Conservation (phyloP, 2,113 vertebrate genomes). For the Taxidea taxus region DNA sequence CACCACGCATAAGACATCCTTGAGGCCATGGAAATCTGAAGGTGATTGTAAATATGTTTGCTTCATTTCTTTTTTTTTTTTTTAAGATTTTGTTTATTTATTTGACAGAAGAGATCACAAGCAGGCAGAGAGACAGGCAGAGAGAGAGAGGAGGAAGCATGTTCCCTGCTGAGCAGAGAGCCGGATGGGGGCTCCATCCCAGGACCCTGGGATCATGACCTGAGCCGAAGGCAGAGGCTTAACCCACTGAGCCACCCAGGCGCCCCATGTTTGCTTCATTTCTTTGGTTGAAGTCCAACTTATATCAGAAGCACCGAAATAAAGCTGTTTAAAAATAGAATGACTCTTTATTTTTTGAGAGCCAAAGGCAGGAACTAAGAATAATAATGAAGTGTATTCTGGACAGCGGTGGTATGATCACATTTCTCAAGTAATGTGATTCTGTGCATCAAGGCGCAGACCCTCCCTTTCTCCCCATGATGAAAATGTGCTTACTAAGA, state of each 20-base stretch:
- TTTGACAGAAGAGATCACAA: no score
- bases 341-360: not conserved
- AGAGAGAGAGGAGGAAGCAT: no score
- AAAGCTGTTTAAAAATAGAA: not conserved
- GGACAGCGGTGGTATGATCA: not conserved
- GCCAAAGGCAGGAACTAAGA: not conserved
- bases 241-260: no score
- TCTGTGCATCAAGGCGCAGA: not conserved
- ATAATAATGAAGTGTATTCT: not conserved
- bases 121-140: no score
- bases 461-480: not conserved
- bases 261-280: slow-evolving; percentile 8
- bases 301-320: not conserved
- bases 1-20: not conserved
- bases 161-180: no score
- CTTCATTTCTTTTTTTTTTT: slow-evolving; percentile 3
- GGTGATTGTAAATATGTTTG: not conserved
- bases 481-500: not conserved
- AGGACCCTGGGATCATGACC: no score
- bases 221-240: no score
- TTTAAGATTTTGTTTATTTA: no score
- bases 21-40: not conserved
- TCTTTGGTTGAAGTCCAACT: not conserved
- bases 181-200: no score
- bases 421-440: not conserved